Evolutionary conservation across 2,797 vertebrate species (phyloP), one percentile per base, ranked within the genome.

Genomic region (Karalla daura): DNA sequence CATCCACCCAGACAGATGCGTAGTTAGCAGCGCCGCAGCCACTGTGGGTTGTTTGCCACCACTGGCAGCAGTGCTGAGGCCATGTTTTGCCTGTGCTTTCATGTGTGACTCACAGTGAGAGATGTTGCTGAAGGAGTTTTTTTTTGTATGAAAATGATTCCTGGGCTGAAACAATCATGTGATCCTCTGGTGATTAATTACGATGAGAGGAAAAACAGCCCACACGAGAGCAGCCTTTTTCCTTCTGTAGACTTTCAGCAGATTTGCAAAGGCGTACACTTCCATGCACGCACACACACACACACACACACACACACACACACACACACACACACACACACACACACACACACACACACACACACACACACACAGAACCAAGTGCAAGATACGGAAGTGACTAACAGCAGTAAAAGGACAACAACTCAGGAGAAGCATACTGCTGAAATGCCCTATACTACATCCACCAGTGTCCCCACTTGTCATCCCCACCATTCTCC

Each of bases 101-200:
- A 66, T 75, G 75, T 78, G 76, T 74, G 78, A 81, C 82, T 64
- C 20, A 50, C 64, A 78, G 64, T 40, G 5, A 59, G 73, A 61
- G 60, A 72, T 85, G 35, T n/a, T 72, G 65, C 70, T 70, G 65
- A 73, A 51, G 27, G 33, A 53, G 37, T 40, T 20, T 53, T 60
- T 71, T 35, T 37, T 37, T 52, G 43, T 18, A 62, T 45, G 36
- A 51, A 78, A 80, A 80, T 65, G 17, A 63, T 70, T 64, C 54
- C 65, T 47, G 32, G 47, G 45, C 52, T 49, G 47, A 74, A 75
- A 82, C 35, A 67, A 77, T 71, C 68, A 66, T 49, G 40, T 69
- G 80, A 86, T 87, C 50, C 68, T 61, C 63, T 61, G 45, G 68
- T 86, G 87, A 84, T 90, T 88, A 84, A 88, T 89, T 89, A 86